Evolutionary conservation across 2,888 invertebrate species (phyloP).

Genomic region (Hypercompe scribonia): DNA sequence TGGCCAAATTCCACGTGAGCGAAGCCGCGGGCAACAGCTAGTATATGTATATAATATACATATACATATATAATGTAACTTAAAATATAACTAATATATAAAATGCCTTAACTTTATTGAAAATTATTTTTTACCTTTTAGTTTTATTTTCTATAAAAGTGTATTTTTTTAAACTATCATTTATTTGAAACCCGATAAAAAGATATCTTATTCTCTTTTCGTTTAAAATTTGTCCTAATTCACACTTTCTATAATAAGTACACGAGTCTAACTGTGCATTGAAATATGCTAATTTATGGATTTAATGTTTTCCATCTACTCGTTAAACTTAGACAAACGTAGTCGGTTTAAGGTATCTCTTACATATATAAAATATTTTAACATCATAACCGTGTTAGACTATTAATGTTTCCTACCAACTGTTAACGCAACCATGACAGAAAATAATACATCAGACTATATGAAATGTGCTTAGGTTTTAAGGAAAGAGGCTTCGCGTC

Average conservation of each 20-base stretch:
- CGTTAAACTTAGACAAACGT: not conserved
- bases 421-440: constrained; percentile 55
- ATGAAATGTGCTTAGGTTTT: constrained; percentile 63
- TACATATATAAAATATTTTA: not conserved
- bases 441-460: constrained; percentile 66
- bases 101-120: no score
- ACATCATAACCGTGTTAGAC: not conserved
- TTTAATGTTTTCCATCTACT: not conserved
- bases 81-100: no score
- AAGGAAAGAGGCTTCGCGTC: constrained; percentile 46
- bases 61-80: no score
- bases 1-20: no score
- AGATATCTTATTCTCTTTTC: no score
- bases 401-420: constrained; percentile 12
- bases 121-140: no score
- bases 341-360: not conserved
- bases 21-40: no score
- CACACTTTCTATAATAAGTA: not conserved
- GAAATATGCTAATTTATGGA: not conserved
- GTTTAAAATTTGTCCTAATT: no score
- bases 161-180: no score
- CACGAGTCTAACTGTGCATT: not conserved
- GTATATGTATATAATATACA: no score
- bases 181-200: no score
- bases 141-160: no score